These are phyloP conservation scores for Acestrorhynchus altus DNA, from an alignment of 2,797 vertebrate genomes.

Conservation along the genomic window DNA sequence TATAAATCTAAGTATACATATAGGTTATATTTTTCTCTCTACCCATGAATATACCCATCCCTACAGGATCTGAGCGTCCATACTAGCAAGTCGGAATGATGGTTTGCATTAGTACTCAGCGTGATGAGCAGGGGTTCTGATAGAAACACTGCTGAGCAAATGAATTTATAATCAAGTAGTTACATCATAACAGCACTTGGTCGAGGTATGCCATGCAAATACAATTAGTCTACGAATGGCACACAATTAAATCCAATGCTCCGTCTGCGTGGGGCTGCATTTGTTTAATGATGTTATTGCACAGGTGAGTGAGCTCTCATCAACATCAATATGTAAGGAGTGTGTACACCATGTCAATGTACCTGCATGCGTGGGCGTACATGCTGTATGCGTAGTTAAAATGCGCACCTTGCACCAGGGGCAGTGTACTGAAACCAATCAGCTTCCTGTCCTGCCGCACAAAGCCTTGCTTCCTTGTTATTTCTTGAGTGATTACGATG, in stretches of 20 bases:
- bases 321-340: conserved; percentile 36
- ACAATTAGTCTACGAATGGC: conserved; percentile 24
- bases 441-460: background rate
- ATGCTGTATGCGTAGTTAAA: background rate
- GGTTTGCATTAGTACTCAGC: background rate
- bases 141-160: conserved; percentile 2
- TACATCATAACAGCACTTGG: background rate
- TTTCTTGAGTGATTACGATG: background rate
- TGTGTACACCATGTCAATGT: background rate
- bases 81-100: background rate
- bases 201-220: background rate
- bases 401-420: conserved; percentile 26
- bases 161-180: background rate
- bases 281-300: conserved; percentile 40
- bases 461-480: conserved; percentile 20
- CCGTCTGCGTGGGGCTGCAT: conserved; percentile 10
- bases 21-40: background rate
- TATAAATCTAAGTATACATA: no score
- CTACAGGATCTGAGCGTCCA: background rate
- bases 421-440: conserved; percentile 23
- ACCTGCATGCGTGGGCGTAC: background rate
- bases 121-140: background rate
- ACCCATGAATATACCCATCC: background rate
- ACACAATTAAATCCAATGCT: conserved; percentile 26
- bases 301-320: conserved; percentile 25